Evolutionary conservation across 2,113 vertebrate species (phyloP).

Genomic region (Lophura nycthemera): DNA sequence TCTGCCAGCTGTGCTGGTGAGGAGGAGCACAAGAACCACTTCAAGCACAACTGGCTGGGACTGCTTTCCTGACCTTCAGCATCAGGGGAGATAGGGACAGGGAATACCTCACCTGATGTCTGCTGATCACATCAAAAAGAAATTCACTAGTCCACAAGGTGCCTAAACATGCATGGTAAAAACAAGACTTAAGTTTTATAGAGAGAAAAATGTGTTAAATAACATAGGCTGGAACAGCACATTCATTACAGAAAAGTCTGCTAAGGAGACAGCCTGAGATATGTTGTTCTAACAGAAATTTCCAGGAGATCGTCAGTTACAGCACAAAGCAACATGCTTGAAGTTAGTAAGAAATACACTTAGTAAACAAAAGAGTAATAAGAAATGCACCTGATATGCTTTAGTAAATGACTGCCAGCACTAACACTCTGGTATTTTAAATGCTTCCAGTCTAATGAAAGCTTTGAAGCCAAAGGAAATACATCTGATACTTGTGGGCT

Average conservation of each 20-base stretch:
- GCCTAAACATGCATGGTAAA: neutral
- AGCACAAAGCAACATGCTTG: neutral
- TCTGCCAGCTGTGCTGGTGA: neutral
- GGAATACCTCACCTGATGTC: neutral
- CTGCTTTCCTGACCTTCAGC: neutral
- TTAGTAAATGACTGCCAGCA: neutral
- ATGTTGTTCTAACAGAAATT: neutral
- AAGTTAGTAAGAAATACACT: neutral
- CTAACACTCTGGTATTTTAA: conserved; percentile 14
- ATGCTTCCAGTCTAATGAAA: conserved; percentile 7
- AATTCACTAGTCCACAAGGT: neutral
- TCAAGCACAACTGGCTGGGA: neutral
- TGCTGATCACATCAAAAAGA: neutral
- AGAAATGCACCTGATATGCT: neutral
- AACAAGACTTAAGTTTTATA: neutral
- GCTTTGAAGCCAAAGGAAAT: neutral
- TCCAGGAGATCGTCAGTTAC: neutral
- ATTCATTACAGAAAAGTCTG: neutral
- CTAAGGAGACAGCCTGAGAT: neutral
- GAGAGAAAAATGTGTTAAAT: neutral
- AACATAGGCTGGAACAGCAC: neutral
- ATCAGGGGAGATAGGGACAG: accelerated
- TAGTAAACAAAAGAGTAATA: neutral
- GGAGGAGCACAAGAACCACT: neutral
- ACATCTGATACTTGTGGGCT: neutral